Evolutionary conservation across 1,140 invertebrate species (phyloP), one percentile per base, ranked within the genome.

Genomic region (Cataglyphis hispanica): DNA sequence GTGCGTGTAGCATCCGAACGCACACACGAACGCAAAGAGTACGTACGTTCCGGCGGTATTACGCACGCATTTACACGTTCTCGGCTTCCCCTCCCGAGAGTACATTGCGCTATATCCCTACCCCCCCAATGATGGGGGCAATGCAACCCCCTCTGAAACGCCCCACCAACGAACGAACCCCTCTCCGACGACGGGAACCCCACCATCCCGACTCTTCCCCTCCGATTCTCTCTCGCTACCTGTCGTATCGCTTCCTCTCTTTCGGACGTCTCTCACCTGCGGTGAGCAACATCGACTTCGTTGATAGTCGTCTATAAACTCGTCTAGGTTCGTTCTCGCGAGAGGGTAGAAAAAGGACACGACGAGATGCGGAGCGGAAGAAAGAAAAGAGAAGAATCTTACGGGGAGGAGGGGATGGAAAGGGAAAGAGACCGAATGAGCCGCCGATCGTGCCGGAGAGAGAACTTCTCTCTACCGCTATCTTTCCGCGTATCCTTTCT

Each of bases 401-500:
- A 19, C 6, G 0, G 58, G 8, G 2, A 1, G 53, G 80, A 22
- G 27, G 60, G 31, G 61, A 40, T 40, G 61, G 27, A 37, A 11
- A 43, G 27, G n/a, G 37, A 40, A 11, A 69, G 27, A 77, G 72
- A 77, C 40, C 63, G 66, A 56, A 67, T 74, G 53, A 63, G 80
- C 74, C 76, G 76, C 61, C 25, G 8, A 34, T 25, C 25, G 53
- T 13, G 4, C 10, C 16, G 16, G 10, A 22, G 77, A 31, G n/a
- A 37, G 78, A 89, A 74, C 78, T 80, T 16, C 46, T 50, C 46
- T 50, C 46, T 56, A 85, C 67, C 88, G 89, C 88, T 90, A 91
- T 86, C 87, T 91, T 89, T 91, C 83, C 80, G 76, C 75, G 31
- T 91, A 88, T 89, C 87, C 87, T 91, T 91, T 90, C 87, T 83